Conservation (phyloP, 1,140 invertebrate species). For the Drosophila repleta region DNA sequence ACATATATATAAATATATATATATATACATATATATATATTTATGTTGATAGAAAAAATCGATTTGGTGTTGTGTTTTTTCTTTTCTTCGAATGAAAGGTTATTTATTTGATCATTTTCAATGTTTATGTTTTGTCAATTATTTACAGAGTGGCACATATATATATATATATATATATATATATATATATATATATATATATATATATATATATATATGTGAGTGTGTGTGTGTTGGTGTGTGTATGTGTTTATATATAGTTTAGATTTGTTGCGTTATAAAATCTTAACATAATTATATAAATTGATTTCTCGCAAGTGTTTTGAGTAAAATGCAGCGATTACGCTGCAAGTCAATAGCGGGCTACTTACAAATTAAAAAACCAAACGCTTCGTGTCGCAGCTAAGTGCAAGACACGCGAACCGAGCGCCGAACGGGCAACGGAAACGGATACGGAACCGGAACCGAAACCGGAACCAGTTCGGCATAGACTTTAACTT, state of each 20-base stretch:
- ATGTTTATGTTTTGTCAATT: slow-evolving; percentile 51
- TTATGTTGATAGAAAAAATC: slow-evolving; percentile 38
- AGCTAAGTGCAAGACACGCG: slow-evolving; percentile 12
- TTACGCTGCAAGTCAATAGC: slow-evolving; percentile 71
- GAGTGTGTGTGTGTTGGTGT: slow-evolving; percentile 25
- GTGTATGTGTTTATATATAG: slow-evolving; percentile 37
- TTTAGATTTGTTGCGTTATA: slow-evolving; percentile 70
- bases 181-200: slow-evolving; percentile 14
- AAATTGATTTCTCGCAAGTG: slow-evolving; percentile 68
- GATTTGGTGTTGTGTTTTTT: slow-evolving; percentile 45
- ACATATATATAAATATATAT: slow-evolving; percentile 37
- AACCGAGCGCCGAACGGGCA: background rate
- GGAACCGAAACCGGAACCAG: background rate
- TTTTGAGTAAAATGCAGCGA: slow-evolving; percentile 75
- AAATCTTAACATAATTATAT: slow-evolving; percentile 82
- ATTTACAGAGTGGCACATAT: slow-evolving; percentile 72
- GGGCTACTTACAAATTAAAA: slow-evolving; percentile 74
- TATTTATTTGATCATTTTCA: slow-evolving; percentile 68
- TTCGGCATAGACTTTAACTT: slow-evolving; percentile 17
- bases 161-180: background rate
- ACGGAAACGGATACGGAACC: background rate
- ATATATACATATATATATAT: slow-evolving; percentile 32
- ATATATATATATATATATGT: slow-evolving; percentile 38
- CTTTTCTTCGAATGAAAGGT: slow-evolving; percentile 66
- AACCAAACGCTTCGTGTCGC: slow-evolving; percentile 58